phyloP scores from a whole-genome alignment of 2,888 invertebrate species.

The Lysandra bellargus region DNA sequence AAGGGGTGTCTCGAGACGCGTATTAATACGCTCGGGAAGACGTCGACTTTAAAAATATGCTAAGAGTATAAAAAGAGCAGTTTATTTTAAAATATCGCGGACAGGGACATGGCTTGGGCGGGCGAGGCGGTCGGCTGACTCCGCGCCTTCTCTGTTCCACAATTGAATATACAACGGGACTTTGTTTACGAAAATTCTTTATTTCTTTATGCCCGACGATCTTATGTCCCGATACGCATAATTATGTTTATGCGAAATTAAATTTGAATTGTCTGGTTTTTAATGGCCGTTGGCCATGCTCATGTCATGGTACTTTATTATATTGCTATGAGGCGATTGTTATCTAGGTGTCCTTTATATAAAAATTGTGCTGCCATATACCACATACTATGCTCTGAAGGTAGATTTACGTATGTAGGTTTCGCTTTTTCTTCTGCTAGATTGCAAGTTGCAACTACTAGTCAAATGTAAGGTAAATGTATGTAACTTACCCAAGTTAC shows the following conservation, averaged over 20 bases:
- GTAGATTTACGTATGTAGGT: neutral
- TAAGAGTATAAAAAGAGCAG: slow-evolving; percentile 62
- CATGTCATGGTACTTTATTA: neutral
- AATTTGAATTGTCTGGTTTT: neutral
- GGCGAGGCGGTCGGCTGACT: slow-evolving; percentile 48
- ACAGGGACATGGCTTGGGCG: slow-evolving; percentile 74
- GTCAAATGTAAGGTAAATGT: too few relatives aligned
- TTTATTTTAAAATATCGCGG: slow-evolving; percentile 66
- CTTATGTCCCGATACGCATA: neutral
- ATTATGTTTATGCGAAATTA: slow-evolving; percentile 2
- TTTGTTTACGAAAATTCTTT: slow-evolving; percentile 34
- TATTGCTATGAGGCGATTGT: neutral
- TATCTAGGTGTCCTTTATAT: neutral
- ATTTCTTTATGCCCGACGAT: slow-evolving; percentile 33
- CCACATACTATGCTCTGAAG: neutral
- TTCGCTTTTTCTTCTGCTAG: neutral
- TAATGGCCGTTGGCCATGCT: neutral
- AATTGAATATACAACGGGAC: slow-evolving; percentile 53
- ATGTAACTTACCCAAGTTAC: too few relatives aligned
- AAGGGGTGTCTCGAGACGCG: slow-evolving; percentile 73
- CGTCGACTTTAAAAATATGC: slow-evolving; percentile 64
- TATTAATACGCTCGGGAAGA: slow-evolving; percentile 66
- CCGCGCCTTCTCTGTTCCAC: slow-evolving; percentile 60
- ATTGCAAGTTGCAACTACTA: neutral
- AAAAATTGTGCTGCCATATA: neutral